Conservation (phyloP, 2,797 vertebrate genomes). For the Leptodactylus fallax region DNA sequence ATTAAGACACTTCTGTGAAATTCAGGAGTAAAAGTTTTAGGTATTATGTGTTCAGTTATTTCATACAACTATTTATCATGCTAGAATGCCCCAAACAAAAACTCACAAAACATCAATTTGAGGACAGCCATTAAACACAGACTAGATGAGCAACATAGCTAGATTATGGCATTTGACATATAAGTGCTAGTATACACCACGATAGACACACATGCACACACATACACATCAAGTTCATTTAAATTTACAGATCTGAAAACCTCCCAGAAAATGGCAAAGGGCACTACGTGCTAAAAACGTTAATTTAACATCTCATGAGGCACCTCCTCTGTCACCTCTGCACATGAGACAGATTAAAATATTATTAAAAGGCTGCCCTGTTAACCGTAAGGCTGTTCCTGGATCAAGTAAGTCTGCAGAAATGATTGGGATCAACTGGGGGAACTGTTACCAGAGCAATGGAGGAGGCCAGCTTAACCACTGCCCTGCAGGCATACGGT, state of each 20-base stretch:
- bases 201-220: background rate
- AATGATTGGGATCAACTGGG: conserved; percentile 60
- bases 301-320: conserved; percentile 54
- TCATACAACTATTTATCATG: too few species aligned
- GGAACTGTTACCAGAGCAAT: conserved; percentile 36
- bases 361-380: conserved; percentile 51
- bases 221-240: conserved; percentile 25
- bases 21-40: too few species aligned
- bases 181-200: background rate
- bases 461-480: conserved; percentile 52
- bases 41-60: too few species aligned
- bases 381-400: conserved; percentile 28
- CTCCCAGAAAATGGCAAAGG: conserved; percentile 42
- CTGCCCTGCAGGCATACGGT: conserved; percentile 43
- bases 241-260: conserved; percentile 37
- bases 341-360: conserved; percentile 58
- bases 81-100: background rate
- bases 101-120: background rate
- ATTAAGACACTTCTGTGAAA: too few species aligned
- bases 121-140: too few species aligned
- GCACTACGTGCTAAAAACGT: conserved; percentile 43
- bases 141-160: background rate
- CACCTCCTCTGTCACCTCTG: conserved; percentile 54
- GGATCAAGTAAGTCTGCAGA: conserved; percentile 52
- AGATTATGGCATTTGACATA: conserved; percentile 13